A percentile compares a stretch with the other conserved stretches of the same genome.
phyloP scores from a whole-genome alignment of 2,113 vertebrate genomes.

The Onychorhynchus coronatus region DNA sequence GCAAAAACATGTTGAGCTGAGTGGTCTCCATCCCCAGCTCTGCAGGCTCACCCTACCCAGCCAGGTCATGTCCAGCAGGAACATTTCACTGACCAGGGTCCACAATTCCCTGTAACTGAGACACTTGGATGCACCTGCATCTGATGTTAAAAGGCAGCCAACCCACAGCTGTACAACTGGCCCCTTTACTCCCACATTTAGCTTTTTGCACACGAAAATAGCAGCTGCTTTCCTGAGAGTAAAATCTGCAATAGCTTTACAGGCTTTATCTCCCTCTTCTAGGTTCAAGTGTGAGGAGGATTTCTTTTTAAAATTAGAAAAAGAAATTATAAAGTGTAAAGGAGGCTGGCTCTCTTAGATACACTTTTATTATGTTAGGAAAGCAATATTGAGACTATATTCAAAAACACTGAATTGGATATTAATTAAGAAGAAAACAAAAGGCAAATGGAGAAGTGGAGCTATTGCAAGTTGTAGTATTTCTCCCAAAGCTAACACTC shows the following conservation, averaged over 20 bases:
- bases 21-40: background rate
- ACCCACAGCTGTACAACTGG: background rate
- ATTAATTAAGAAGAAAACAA: background rate
- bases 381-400: background rate
- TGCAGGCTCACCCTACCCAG: background rate
- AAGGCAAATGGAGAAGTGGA: background rate
- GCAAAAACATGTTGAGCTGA: background rate
- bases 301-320: constrained; percentile 7
- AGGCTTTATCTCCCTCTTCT: background rate
- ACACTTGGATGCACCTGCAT: background rate
- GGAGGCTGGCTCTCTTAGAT: background rate
- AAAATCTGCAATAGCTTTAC: background rate
- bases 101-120: rapidly evolving
- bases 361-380: background rate
- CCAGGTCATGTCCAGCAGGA: background rate
- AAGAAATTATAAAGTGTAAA: background rate
- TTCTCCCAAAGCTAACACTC: background rate
- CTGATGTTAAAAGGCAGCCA: background rate
- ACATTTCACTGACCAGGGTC: background rate
- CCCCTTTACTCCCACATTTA: background rate
- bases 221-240: constrained; percentile 23
- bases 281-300: background rate
- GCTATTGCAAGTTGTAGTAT: background rate
- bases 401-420: background rate
- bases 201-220: background rate